A percentile compares a stretch with the other conserved stretches of the same genome.
Conservation (phyloP, 2,888 invertebrate genomes). For the Auanema freiburgensis region DNA sequence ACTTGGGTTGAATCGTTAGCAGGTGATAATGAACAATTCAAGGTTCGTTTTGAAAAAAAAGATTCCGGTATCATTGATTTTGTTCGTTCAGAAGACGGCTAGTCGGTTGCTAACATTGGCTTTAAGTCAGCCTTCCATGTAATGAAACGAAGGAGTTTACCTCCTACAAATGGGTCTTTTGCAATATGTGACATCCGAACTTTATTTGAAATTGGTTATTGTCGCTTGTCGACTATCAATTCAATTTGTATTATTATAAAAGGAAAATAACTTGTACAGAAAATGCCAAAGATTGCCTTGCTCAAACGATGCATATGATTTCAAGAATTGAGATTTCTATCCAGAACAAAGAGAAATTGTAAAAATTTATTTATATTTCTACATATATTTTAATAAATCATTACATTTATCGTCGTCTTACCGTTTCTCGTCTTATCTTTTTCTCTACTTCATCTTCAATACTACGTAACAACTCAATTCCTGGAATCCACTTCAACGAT, state of each 20-base stretch:
- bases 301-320: no score
- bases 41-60: constrained; percentile 12
- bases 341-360: no score
- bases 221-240: neutral
- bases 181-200: neutral
- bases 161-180: neutral
- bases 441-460: constrained; percentile 16
- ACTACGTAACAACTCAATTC: constrained; percentile 14
- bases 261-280: no score
- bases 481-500: constrained; percentile 17
- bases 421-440: constrained; percentile 10
- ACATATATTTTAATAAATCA: neutral
- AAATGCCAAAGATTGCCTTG: no score
- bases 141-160: neutral
- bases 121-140: neutral
- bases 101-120: constrained; percentile 36
- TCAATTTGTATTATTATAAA: no score
- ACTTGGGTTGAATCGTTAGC: constrained; percentile 40
- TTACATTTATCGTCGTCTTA: neutral
- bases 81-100: constrained; percentile 23
- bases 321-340: no score
- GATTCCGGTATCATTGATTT: neutral
- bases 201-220: neutral
- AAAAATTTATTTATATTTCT: neutral
- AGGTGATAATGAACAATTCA: constrained; percentile 35